Base-by-base conservation (phyloP, 2,888 invertebrate species). In the Dryobotodes eremita region DNA sequence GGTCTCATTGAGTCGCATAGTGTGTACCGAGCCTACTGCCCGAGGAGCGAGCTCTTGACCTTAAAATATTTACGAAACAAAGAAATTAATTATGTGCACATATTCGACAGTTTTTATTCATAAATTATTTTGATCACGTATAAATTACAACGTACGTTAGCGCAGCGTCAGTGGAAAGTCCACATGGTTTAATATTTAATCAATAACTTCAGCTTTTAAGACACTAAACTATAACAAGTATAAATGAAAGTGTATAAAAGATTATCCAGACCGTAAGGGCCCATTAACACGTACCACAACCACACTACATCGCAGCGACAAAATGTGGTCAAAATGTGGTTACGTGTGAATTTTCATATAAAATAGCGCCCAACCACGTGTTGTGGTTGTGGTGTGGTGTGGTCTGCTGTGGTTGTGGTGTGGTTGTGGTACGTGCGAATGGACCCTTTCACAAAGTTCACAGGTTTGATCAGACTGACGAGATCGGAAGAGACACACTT, bases 31-130 rank as follows among this genome's bases (percentile, higher is more conserved):
- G 55, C 62, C 69, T 76, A 80, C 50, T 76, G 79, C 74, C 79
- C 80, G 74, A 42, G 42, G 4, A 42, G 42, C 42, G 42, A 71
- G 83, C 71, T 75, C 86, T 89, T 89, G 88, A 85, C 88, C 90
- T 88, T 88, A 80, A 62, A 75, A 65, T 59, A 69, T 75, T 89
- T 88, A 73, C 79, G 86, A 81, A 80, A 85, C 82, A 82, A 85
- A 80, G 50, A 73, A 82, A 79, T 80, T 65, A 53, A 79, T 72
- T 68, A 82, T 74, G 53, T 31, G 42, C 53, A 78, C 64, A 50
- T 62, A 50, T 70, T 68, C n/a, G 59, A 68, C 46, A 23, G 7
- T 62, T 64, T 55, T 48, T 69, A 53, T 68, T 71, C 10, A 62
- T 71, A n/a, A 69, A 66, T 64, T 1, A 75, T 83, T 73, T 75